Percentiles rank a stretch among this genome's conserved stretches.
Conservation (phyloP, 2,888 invertebrate genomes). For the Anorthoa munda region DNA sequence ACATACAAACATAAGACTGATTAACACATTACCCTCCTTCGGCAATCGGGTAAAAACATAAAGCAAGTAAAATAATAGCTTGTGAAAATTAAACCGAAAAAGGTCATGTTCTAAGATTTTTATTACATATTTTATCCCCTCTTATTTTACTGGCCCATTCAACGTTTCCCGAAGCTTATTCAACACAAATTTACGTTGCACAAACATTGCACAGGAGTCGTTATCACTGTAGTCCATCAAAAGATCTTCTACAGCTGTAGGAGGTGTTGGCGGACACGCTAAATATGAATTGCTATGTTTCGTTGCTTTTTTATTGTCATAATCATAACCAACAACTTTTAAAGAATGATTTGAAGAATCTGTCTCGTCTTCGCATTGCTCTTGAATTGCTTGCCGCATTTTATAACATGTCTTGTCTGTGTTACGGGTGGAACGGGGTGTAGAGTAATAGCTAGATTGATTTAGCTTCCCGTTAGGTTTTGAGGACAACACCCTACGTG, state of each 20-base stretch:
- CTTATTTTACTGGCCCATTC: not conserved
- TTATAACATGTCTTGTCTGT: not conserved
- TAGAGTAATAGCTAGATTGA: constrained; percentile 22
- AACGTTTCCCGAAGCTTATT: not conserved
- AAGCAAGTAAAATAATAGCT: too few relatives aligned
- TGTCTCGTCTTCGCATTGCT: not conserved
- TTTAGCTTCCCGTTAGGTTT: constrained; percentile 42
- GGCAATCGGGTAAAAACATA: too few relatives aligned
- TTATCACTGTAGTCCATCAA: constrained; percentile 1
- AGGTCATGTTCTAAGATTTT: not conserved
- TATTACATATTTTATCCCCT: constrained; percentile 1
- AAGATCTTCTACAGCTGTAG: constrained; percentile 28
- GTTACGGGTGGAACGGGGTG: not conserved
- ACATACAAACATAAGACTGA: too few relatives aligned
- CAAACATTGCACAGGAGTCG: not conserved
- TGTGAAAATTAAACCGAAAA: not conserved
- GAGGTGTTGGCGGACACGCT: constrained; percentile 44
- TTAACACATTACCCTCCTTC: too few relatives aligned
- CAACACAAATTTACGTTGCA: not conserved
- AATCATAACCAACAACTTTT: constrained; percentile 74
- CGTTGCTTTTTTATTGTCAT: constrained; percentile 20
- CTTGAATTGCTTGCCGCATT: not conserved
- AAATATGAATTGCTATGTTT: not conserved
- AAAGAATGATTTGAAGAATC: constrained; percentile 71
- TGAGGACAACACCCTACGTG: constrained; percentile 69